Conservation (phyloP, 2,113 vertebrate species). For the Empidonax traillii region DNA sequence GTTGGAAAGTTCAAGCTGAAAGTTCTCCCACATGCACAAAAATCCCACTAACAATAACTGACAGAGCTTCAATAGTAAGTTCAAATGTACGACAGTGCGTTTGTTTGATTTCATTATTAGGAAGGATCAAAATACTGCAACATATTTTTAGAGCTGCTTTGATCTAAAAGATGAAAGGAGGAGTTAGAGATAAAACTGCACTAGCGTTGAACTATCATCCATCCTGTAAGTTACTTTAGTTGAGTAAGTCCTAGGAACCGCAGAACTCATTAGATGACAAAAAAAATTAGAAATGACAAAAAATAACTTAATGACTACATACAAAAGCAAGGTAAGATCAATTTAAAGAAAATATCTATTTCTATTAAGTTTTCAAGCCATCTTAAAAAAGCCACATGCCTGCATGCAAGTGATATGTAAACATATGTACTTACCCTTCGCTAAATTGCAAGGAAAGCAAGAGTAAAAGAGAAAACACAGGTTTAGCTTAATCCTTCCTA, state of each 20-base stretch:
- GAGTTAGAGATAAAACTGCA: not conserved
- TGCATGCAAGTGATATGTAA: constrained; percentile 40
- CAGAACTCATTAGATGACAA: not conserved
- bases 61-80: not conserved
- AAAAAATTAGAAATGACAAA: not conserved
- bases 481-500: constrained; percentile 40
- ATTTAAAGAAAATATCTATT: not conserved
- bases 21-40: not conserved
- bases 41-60: not conserved
- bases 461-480: constrained; percentile 62
- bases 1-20: not conserved
- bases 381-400: not conserved
- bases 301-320: not conserved
- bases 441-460: constrained; percentile 74
- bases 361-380: not conserved
- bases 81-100: not conserved
- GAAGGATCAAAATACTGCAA: not conserved
- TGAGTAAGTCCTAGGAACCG: not conserved
- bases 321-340: not conserved
- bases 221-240: not conserved
- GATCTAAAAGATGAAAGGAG: constrained; percentile 11
- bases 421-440: constrained; percentile 76
- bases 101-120: not conserved
- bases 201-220: not conserved
- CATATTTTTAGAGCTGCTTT: not conserved